Conservation (phyloP, 2,888 invertebrate genomes). For the Platerodrilus igneus region DNA sequence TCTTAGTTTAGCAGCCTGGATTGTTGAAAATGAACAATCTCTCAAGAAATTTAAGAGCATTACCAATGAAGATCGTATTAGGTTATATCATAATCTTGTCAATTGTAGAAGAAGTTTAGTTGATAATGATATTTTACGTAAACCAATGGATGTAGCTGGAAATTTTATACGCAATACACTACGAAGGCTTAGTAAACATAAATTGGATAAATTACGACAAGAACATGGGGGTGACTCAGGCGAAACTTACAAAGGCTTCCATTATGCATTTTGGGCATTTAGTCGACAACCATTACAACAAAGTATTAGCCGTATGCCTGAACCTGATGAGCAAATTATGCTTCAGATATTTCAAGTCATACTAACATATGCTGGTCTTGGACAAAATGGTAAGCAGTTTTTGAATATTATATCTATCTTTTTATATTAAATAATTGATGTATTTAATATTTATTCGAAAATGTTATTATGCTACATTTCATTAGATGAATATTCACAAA, state of each 20-base stretch:
- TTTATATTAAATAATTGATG: too few relatives aligned
- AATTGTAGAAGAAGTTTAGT: constrained; percentile 78
- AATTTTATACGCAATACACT: constrained; percentile 85
- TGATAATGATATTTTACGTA: constrained; percentile 74
- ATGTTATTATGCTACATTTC: too few relatives aligned
- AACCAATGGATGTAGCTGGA: constrained; percentile 79
- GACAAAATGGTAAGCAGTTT: constrained; percentile 55
- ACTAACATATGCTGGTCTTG: constrained; percentile 82
- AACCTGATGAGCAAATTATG: constrained; percentile 81
- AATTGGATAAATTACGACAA: constrained; percentile 70
- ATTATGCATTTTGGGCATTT: constrained; percentile 87
- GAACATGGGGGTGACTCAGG: constrained; percentile 67
- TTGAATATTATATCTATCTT: too few relatives aligned
- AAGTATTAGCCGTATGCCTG: constrained; percentile 77
- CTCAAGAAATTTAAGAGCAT: constrained; percentile 60
- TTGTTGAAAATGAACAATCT: constrained; percentile 68
- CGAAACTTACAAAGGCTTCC: constrained; percentile 83
- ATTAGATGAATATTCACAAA: too few relatives aligned
- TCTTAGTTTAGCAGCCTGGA: constrained; percentile 76
- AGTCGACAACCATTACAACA: constrained; percentile 74
- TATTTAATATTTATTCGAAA: too few relatives aligned
- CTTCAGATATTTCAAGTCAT: constrained; percentile 85
- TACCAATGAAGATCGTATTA: constrained; percentile 82
- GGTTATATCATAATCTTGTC: constrained; percentile 82
- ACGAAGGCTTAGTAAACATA: constrained; percentile 77